phyloP scores from a whole-genome alignment of 2,797 vertebrate genomes.

The Bryconaethiops microstoma region DNA sequence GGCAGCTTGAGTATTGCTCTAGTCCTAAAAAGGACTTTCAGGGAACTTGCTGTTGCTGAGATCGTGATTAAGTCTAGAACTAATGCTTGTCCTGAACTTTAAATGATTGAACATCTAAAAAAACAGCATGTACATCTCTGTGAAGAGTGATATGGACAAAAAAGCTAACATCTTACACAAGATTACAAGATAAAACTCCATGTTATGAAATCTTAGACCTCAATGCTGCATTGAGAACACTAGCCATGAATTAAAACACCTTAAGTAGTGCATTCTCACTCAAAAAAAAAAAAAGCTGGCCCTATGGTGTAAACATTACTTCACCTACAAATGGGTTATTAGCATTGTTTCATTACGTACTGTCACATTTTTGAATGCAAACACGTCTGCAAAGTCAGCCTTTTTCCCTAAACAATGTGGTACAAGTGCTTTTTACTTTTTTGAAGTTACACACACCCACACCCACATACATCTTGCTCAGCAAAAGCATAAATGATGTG shows the following conservation, averaged over 20 bases:
- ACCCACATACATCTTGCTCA: background rate
- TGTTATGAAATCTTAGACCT: background rate
- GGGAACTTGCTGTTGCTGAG: no score
- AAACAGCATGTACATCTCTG: background rate
- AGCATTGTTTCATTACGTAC: background rate
- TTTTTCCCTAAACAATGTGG: background rate
- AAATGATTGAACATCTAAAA: background rate
- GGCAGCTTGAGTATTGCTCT: background rate
- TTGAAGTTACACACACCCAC: no score
- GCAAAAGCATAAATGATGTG: constrained; percentile 11
- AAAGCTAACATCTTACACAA: no score
- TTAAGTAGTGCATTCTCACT: background rate
- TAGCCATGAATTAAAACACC: background rate
- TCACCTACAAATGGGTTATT: background rate
- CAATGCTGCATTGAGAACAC: background rate
- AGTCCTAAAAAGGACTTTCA: constrained; percentile 10
- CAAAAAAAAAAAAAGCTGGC: background rate
- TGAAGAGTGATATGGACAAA: background rate
- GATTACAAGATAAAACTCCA: background rate
- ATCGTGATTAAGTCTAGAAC: background rate
- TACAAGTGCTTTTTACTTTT: background rate
- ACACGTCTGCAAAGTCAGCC: background rate
- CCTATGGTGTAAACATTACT: background rate
- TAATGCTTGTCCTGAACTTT: background rate
- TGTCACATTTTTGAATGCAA: background rate